phyloP scores from a whole-genome alignment of 2,113 vertebrate species.

The Triplophysa rosa region DNA sequence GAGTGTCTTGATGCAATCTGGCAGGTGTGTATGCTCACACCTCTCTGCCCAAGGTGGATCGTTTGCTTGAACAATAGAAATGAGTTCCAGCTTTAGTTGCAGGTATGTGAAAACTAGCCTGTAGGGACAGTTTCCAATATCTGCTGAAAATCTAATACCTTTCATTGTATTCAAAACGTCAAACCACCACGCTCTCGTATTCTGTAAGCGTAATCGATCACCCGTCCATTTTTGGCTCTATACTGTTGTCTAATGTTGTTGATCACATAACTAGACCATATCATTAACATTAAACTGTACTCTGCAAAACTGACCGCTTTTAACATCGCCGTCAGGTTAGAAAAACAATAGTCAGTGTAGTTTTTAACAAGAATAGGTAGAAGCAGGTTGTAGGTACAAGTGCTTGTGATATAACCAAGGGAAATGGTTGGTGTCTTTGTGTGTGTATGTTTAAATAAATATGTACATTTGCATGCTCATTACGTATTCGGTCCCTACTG shows the following conservation, averaged over 20 bases:
- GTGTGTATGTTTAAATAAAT: conserved; percentile 40
- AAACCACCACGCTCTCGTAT: conserved; percentile 21
- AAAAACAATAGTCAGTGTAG: not conserved
- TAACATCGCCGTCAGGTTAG: not conserved
- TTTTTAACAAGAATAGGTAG: not conserved
- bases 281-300: conserved; percentile 15
- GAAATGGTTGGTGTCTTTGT: not conserved
- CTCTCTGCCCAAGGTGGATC: conserved; percentile 47
- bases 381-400: not conserved
- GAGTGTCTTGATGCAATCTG: conserved; percentile 23
- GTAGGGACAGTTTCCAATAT: conserved; percentile 31
- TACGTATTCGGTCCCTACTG: conserved; percentile 61
- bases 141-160: conserved; percentile 31
- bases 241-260: not conserved
- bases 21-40: conserved; percentile 40
- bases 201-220: not conserved
- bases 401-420: not conserved
- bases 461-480: conserved; percentile 61
- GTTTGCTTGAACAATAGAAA: conserved; percentile 55
- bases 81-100: conserved; percentile 31
- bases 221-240: not conserved
- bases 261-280: conserved; percentile 8
- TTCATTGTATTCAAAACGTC: conserved; percentile 27
- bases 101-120: conserved; percentile 47
- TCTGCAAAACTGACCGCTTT: not conserved